Evolutionary conservation across 2,113 vertebrate genomes (phyloP).

Genomic region (Willisornis vidua): DNA sequence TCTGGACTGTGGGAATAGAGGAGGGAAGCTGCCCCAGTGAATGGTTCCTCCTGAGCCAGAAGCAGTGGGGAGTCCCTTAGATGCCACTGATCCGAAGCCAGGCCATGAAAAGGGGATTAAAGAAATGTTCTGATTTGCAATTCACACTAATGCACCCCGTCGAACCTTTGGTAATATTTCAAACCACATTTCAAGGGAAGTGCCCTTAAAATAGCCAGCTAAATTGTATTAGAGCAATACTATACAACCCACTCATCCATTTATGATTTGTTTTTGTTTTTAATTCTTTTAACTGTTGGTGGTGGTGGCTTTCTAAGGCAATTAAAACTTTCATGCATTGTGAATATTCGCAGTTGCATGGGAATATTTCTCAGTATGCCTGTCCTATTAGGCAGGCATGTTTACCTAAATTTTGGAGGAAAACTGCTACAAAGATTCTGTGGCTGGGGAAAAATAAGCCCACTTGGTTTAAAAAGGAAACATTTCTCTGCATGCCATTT

Average conservation of each 20-base stretch:
- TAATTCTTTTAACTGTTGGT: constrained; percentile 53
- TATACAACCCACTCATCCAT: constrained; percentile 33
- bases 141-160: constrained; percentile 93
- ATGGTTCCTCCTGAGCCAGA: constrained; percentile 91
- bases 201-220: constrained; percentile 71
- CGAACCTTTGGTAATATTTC: constrained; percentile 91
- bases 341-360: background rate
- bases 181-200: constrained; percentile 81
- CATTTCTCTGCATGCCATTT: background rate
- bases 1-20: constrained; percentile 97
- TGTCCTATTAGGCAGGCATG: background rate
- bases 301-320: constrained; percentile 18
- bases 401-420: background rate
- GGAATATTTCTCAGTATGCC: constrained; percentile 30
- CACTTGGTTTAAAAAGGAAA: background rate
- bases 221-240: constrained; percentile 52
- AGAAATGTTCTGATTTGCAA: constrained; percentile 94
- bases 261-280: constrained; percentile 57
- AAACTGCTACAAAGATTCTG: background rate
- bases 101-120: constrained; percentile 98
- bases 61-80: constrained; percentile 94
- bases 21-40: constrained; percentile 85
- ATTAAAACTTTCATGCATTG: constrained; percentile 57
- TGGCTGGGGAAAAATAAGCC: background rate
- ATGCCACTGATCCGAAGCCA: constrained; percentile 88